Percentiles rank a stretch among this genome's conserved stretches.
phyloP scores from a whole-genome alignment of 2,797 vertebrate species.

The Pipistrellus nathusii region DNA sequence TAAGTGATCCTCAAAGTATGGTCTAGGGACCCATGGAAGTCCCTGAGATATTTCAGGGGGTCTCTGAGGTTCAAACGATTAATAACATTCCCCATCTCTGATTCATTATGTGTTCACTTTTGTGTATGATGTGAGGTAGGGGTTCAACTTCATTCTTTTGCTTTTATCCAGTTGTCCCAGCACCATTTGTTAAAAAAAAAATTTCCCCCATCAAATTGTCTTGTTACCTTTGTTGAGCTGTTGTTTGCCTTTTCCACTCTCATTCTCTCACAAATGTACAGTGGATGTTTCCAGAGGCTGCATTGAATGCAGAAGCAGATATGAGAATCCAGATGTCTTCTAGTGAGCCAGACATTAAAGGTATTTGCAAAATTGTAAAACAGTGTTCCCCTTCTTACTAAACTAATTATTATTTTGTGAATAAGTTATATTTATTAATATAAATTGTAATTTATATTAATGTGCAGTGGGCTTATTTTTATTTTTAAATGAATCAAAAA shows the following conservation, averaged over 20 bases:
- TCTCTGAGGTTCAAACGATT: not conserved
- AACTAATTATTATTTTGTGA: slow-evolving; percentile 25
- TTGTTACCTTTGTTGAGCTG: not conserved
- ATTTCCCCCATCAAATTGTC: not conserved
- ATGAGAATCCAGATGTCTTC: not conserved
- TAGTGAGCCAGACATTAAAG: not conserved
- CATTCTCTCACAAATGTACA: not conserved
- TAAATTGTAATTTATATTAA: not conserved
- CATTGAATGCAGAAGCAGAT: not conserved
- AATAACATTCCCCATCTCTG: not conserved
- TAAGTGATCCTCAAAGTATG: not conserved
- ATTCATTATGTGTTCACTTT: slow-evolving; percentile 13
- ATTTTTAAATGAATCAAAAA: slow-evolving; percentile 1
- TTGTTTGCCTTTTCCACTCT: not conserved
- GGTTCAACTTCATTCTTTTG: not conserved
- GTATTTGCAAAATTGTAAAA: slow-evolving; percentile 37
- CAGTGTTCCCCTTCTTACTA: not conserved
- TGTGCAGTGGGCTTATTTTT: not conserved
- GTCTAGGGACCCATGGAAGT: not conserved
- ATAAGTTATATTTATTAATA: not conserved
- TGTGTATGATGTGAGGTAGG: not conserved
- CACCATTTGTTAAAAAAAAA: not conserved
- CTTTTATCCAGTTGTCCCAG: not conserved
- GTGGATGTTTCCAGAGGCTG: not conserved
- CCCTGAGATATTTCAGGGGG: not conserved